Evolutionary conservation across 2,888 invertebrate species (phyloP), one percentile per base, ranked within the genome.

Genomic region (Oxystoma pomonae): DNA sequence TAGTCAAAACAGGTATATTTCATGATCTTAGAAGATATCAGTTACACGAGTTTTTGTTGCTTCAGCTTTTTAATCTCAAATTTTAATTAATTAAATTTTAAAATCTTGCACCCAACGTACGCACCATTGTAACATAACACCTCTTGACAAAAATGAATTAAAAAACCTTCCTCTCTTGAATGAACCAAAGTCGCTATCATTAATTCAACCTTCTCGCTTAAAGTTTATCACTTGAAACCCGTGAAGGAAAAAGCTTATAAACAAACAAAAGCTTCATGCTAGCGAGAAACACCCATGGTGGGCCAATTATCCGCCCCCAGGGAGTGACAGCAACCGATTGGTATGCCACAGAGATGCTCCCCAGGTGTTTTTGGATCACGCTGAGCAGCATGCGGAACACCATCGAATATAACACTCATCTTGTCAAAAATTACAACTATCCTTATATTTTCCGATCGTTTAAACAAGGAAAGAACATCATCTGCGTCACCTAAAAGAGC

Each of bases 221-320:
- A 35, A 7, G 35, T 35, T 35, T 35, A 35, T 35, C 35, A 35
- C 53, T 53, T 19, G n/a, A 19, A 19, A 53, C n/a, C 19, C 53
- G 53, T 7, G 19, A 63, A 65, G 63, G 62, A 66, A 59, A 68
- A 63, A 67, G 69, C 70, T 70, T 70, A 67, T 74, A 78, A 79
- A 77, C 78, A 78, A 79, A 80, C 77, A 78, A 75, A 19, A 19
- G 53, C 17, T 72, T 71, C 71, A 72, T 69, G 68, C 67, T 66
- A 69, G 64, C 69, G 70, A 69, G 75, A 78, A 75, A 78, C 81
- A 76, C 81, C 80, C 73, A 80, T 80, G 82, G 82, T 81, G 81
- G 81, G 80, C 81, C 81, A 81, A 82, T 82, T 82, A 81, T 80
- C 77, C 78, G 79, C 75, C 79, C 79, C 76, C 76, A 78, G 80